These are phyloP conservation scores for Urocolius indicus DNA, from an alignment of 2,113 vertebrate species.

Conservation along the genomic window DNA sequence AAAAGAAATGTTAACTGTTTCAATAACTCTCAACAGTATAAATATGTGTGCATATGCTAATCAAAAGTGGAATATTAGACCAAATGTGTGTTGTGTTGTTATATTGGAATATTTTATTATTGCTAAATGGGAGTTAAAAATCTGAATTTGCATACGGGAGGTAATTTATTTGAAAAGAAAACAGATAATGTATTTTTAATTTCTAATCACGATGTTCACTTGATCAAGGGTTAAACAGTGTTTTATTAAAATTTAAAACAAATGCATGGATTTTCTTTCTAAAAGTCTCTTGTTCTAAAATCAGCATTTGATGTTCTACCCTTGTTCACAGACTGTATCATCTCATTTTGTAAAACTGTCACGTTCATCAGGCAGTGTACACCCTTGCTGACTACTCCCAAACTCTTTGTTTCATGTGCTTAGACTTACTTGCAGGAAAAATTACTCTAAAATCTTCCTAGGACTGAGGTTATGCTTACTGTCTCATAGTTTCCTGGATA, in stretches of 20 bases:
- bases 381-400: background rate
- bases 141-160: background rate
- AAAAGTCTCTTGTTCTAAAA: background rate
- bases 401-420: background rate
- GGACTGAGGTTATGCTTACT: background rate
- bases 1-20: background rate
- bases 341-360: background rate
- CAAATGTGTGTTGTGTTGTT: accelerated
- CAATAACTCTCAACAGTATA: background rate
- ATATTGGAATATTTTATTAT: background rate
- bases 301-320: background rate
- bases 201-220: background rate
- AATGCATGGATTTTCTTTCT: background rate
- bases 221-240: background rate
- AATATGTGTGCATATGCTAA: background rate
- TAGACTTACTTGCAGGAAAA: background rate
- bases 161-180: background rate
- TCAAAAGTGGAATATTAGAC: background rate
- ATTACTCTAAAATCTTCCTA: background rate
- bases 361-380: background rate
- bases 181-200: background rate
- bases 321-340: background rate
- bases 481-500: background rate
- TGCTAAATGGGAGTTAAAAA: background rate
- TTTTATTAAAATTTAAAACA: background rate